Conservation (phyloP, 2,797 vertebrate species). For the Sebastes matsubarae region DNA sequence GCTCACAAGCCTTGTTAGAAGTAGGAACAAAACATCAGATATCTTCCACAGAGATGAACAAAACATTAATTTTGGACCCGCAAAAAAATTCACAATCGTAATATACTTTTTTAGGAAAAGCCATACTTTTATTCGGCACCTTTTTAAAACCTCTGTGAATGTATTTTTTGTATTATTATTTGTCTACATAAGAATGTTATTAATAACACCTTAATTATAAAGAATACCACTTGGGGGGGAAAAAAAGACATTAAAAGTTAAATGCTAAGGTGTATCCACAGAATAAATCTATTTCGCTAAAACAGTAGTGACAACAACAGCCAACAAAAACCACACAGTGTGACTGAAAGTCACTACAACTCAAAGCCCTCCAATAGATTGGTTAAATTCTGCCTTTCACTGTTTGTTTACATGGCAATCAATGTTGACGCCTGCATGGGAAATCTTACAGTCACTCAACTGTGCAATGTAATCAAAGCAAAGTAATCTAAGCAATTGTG, state of each 20-base stretch:
- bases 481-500: neutral
- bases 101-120: too few species aligned
- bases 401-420: conserved; percentile 30
- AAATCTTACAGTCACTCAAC: neutral
- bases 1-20: too few species aligned
- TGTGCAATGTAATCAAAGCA: neutral
- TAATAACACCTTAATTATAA: neutral
- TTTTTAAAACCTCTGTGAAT: too few species aligned
- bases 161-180: too few species aligned
- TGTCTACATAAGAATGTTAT: too few species aligned
- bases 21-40: too few species aligned
- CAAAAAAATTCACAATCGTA: too few species aligned
- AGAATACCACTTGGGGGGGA: neutral
- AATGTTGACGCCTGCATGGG: neutral
- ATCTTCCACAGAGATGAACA: too few species aligned
- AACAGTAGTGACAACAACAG: conserved; percentile 1
- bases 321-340: neutral
- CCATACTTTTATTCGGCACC: too few species aligned
- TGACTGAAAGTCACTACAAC: neutral
- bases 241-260: neutral
- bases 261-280: neutral
- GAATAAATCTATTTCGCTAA: neutral
- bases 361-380: conserved; percentile 2
- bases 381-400: neutral
- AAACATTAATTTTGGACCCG: too few species aligned